These are phyloP conservation scores for Seladonia tumulorum DNA, from an alignment of 2,888 invertebrate species.

Conservation along the genomic window DNA sequence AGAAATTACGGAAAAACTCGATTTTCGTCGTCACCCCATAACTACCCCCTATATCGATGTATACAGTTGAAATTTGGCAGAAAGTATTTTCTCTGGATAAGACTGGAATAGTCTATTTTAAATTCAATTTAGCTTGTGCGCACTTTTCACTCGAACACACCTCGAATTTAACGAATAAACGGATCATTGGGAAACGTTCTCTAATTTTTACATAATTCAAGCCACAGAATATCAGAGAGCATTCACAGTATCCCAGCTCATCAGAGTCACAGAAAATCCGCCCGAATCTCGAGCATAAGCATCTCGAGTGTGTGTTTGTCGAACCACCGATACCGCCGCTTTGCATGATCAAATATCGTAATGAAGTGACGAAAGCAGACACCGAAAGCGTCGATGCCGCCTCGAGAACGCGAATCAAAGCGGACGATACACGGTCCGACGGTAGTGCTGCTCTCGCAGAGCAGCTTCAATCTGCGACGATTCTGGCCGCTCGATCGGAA, in stretches of 20 bases:
- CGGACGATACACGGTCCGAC: not conserved
- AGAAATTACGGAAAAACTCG: no score
- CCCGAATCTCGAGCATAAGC: not conserved
- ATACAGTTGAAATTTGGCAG: no score
- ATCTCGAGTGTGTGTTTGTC: conserved; percentile 43
- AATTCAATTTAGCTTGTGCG: no score
- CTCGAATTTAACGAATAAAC: no score
- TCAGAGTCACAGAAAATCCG: conserved; percentile 8
- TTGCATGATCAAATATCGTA: conserved; percentile 71
- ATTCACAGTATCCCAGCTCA: not conserved
- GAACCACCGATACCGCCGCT: conserved; percentile 49
- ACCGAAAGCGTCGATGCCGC: not conserved
- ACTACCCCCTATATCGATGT: no score
- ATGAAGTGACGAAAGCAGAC: conserved; percentile 68
- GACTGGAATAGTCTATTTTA: no score
- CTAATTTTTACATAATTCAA: no score
- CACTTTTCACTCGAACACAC: no score
- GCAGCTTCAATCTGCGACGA: not conserved
- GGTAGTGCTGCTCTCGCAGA: not conserved
- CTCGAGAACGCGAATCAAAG: conserved; percentile 28
- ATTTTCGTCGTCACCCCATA: no score
- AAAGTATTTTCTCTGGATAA: no score
- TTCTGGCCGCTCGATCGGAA: conserved; percentile 9
- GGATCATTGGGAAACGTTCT: no score
- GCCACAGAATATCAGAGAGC: not conserved